These are phyloP conservation scores for Luffia ferchaultella DNA, from an alignment of 2,888 invertebrate genomes.

Conservation along the genomic window DNA sequence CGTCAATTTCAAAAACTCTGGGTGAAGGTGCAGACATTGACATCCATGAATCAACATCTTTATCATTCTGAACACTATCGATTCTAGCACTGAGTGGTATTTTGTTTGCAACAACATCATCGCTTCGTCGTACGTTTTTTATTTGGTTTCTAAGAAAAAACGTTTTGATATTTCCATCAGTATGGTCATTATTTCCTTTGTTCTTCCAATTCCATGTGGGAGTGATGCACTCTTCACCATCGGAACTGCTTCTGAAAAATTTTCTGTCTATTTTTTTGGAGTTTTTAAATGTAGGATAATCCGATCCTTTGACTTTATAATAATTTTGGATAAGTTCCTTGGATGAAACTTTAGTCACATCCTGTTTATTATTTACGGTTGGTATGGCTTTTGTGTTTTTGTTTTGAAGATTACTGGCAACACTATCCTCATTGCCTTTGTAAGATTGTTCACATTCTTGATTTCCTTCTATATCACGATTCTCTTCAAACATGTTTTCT, in stretches of 20 bases:
- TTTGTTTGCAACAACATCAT: conserved; percentile 23
- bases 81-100: conserved; percentile 47
- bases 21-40: conserved; percentile 49
- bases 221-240: not conserved
- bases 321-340: conserved; percentile 56
- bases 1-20: conserved; percentile 24
- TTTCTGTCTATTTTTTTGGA: not conserved
- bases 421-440: conserved; percentile 19
- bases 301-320: conserved; percentile 45
- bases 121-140: too few species aligned
- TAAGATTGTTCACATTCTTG: conserved; percentile 20
- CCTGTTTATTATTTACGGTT: conserved; percentile 27
- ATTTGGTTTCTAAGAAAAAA: conserved; percentile 28
- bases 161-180: conserved; percentile 2
- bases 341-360: conserved; percentile 48
- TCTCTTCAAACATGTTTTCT: conserved; percentile 49
- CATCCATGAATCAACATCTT: conserved; percentile 61
- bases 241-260: not conserved
- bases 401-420: not conserved
- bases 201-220: conserved; percentile 23
- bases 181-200: conserved; percentile 26
- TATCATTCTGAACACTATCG: conserved; percentile 47
- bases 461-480: conserved; percentile 27
- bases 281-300: conserved; percentile 23
- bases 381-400: conserved; percentile 23